These are phyloP conservation scores for Lerema accius DNA, from an alignment of 1,140 invertebrate genomes.

Conservation along the genomic window DNA sequence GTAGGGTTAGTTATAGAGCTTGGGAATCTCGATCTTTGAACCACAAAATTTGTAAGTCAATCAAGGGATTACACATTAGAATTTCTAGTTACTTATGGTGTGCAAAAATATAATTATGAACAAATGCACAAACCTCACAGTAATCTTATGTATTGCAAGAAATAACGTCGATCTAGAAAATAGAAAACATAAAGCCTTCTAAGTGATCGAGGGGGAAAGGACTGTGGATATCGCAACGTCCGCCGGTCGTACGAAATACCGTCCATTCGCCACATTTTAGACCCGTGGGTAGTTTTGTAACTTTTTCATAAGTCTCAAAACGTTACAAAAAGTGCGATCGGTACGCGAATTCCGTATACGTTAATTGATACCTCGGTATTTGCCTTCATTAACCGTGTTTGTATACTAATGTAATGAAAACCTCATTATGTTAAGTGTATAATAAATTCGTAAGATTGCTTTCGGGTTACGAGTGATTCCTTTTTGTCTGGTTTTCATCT, in stretches of 20 bases:
- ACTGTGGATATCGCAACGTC: conserved; percentile 15
- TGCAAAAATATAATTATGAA: not conserved
- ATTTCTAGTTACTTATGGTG: no score
- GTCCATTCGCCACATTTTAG: conserved; percentile 15
- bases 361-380: conserved; percentile 11
- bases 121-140: not conserved
- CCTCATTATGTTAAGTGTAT: not conserved
- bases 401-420: conserved; percentile 5
- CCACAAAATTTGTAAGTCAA: no score
- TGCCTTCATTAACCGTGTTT: conserved; percentile 15
- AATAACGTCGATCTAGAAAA: conserved; percentile 6
- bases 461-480: no score
- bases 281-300: conserved; percentile 9
- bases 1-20: no score
- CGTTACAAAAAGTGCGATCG: conserved; percentile 12
- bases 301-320: conserved; percentile 11
- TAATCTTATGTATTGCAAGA: not conserved
- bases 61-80: no score
- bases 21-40: no score
- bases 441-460: not conserved
- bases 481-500: no score
- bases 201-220: conserved; percentile 8
- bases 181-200: conserved; percentile 14
- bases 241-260: conserved; percentile 9
- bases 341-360: conserved; percentile 5